Percentiles rank a stretch among this genome's conserved stretches.
phyloP scores from a whole-genome alignment of 2,888 invertebrate genomes.

The Alsophila aescularia region DNA sequence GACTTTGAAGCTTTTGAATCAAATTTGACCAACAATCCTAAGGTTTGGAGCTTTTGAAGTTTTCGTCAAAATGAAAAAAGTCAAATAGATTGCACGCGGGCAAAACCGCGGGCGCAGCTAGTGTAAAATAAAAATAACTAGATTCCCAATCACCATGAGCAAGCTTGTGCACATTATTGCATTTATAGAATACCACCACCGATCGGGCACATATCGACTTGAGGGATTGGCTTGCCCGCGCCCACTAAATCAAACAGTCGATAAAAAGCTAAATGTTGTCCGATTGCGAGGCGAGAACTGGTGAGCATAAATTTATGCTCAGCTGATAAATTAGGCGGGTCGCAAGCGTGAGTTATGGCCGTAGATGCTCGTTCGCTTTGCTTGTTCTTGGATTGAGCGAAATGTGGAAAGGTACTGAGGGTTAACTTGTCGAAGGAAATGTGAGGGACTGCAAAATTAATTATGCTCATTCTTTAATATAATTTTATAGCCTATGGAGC shows the following conservation, averaged over 20 bases:
- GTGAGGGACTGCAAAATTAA: background rate
- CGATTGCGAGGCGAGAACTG: slow-evolving; percentile 74
- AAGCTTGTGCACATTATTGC: background rate
- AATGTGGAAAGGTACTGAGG: slow-evolving; percentile 6
- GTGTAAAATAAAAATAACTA: too few relatives aligned
- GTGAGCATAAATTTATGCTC: slow-evolving; percentile 77
- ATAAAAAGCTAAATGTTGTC: slow-evolving; percentile 79
- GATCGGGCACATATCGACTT: slow-evolving; percentile 71
- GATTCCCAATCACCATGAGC: too few relatives aligned
- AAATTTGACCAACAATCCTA: too few relatives aligned
- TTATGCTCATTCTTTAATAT: too few relatives aligned
- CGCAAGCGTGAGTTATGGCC: slow-evolving; percentile 66
- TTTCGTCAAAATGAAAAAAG: too few relatives aligned
- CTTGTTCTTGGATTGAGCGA: slow-evolving; percentile 22
- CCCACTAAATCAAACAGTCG: slow-evolving; percentile 48
- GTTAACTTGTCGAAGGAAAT: background rate
- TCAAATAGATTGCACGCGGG: too few relatives aligned
- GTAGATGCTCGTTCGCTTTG: slow-evolving; percentile 9
- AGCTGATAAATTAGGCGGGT: slow-evolving; percentile 79
- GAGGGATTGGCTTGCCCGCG: slow-evolving; percentile 73
- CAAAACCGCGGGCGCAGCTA: too few relatives aligned
- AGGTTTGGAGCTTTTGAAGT: too few relatives aligned
- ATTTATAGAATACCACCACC: slow-evolving; percentile 58
- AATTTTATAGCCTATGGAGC: too few relatives aligned
- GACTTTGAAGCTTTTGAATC: too few relatives aligned